A percentile compares a stretch with the other conserved stretches of the same genome.
phyloP scores from a whole-genome alignment of 2,888 invertebrate genomes.

The Hirtodrosophila cameraria region DNA sequence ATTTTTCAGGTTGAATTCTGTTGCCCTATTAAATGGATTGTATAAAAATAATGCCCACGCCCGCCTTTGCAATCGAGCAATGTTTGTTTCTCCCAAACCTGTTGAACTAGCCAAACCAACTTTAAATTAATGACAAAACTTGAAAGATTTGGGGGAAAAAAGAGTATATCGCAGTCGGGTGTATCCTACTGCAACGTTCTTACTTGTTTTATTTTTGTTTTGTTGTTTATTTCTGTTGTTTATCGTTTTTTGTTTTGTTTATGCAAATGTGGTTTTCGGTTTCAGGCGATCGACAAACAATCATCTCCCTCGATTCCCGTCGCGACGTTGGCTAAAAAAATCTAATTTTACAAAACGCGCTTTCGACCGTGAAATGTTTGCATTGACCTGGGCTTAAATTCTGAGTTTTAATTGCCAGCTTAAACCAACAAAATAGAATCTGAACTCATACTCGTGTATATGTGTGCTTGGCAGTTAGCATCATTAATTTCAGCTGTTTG shows the following conservation, averaged over 20 bases:
- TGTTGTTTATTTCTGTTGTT: background rate
- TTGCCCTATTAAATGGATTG: no score
- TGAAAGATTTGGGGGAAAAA: no score
- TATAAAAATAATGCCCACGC: no score
- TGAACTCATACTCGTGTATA: background rate
- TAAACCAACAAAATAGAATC: background rate
- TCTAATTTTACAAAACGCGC: conserved; percentile 11
- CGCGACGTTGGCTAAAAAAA: no score
- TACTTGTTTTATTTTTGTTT: background rate
- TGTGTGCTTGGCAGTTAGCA: background rate
- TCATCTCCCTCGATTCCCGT: conserved; percentile 1
- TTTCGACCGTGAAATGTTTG: conserved; percentile 23
- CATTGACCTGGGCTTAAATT: conserved; percentile 27
- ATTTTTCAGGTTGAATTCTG: no score
- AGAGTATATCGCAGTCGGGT: no score
- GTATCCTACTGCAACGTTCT: no score
- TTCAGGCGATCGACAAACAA: conserved; percentile 15
- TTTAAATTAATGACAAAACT: no score
- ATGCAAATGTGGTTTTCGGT: conserved; percentile 38
- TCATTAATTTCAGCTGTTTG: background rate
- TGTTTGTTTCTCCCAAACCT: no score
- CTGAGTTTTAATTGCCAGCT: conserved; percentile 1
- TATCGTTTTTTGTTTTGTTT: conserved; percentile 21
- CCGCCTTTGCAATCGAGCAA: no score
- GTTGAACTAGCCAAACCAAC: no score